Conservation (phyloP, 2,797 vertebrate genomes). For the Manis crassicaudata region DNA sequence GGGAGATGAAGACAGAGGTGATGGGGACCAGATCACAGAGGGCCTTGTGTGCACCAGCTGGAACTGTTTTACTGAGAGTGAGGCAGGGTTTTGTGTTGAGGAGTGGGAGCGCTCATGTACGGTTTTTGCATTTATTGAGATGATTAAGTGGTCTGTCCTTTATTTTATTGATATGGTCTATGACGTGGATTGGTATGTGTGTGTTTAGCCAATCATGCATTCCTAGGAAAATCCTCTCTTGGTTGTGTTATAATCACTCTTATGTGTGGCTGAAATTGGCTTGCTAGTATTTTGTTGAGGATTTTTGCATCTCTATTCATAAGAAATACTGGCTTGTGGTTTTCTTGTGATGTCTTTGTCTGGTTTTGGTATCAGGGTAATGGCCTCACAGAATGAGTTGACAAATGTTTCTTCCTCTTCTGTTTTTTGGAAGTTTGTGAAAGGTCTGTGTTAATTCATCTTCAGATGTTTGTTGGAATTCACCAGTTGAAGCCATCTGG, state of each 20-base stretch:
- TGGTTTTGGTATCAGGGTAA: background rate
- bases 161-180: background rate
- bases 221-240: background rate
- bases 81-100: background rate
- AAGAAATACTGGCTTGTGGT: background rate
- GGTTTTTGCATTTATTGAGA: background rate
- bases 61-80: background rate
- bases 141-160: background rate
- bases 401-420: background rate
- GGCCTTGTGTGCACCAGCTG: background rate
- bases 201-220: slow-evolving; percentile 27
- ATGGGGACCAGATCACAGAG: background rate
- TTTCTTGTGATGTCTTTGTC: background rate
- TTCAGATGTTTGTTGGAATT: slow-evolving; percentile 60
- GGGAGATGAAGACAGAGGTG: background rate
- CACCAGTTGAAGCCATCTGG: slow-evolving; percentile 55
- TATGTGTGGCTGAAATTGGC: background rate
- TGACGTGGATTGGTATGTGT: background rate
- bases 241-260: background rate
- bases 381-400: background rate
- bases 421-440: slow-evolving; percentile 30
- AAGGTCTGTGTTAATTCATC: slow-evolving; percentile 46
- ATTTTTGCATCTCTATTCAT: background rate
- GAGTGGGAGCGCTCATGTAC: background rate
- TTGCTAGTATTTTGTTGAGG: no score